These are phyloP conservation scores for Drosophila orena DNA, from an alignment of 1,140 invertebrate genomes.

Conservation along the genomic window DNA sequence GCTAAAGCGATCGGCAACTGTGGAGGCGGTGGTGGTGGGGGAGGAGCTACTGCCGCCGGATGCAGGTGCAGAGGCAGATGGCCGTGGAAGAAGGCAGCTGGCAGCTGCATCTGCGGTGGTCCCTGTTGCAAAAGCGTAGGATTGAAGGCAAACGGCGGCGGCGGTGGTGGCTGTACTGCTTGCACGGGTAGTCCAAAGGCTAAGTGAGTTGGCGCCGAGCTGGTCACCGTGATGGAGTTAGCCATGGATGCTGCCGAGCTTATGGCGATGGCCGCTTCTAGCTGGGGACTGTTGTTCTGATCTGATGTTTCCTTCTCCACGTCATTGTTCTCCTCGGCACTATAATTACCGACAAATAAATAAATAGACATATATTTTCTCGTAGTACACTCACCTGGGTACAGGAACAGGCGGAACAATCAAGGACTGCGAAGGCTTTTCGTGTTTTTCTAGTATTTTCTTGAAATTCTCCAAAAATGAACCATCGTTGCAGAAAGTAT, in stretches of 20 bases:
- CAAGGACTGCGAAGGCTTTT: constrained; percentile 80
- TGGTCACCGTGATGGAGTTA: constrained; percentile 52
- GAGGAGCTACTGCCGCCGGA: constrained; percentile 75
- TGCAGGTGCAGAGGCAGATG: constrained; percentile 65
- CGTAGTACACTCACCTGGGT: constrained; percentile 35
- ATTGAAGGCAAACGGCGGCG: constrained; percentile 84
- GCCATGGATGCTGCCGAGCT: constrained; percentile 46
- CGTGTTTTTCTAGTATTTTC: constrained; percentile 87
- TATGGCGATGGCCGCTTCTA: constrained; percentile 34
- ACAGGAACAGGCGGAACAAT: constrained; percentile 55
- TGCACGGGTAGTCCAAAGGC: constrained; percentile 78
- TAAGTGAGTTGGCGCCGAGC: constrained; percentile 70
- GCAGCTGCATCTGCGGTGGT: constrained; percentile 62
- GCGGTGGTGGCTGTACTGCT: constrained; percentile 68
- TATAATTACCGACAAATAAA: constrained; percentile 1
- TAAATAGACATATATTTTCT: neutral
- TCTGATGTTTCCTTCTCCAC: constrained; percentile 42
- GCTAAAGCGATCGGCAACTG: constrained; percentile 70
- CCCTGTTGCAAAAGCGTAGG: constrained; percentile 77
- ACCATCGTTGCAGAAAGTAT: constrained; percentile 91
- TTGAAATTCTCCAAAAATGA: constrained; percentile 91
- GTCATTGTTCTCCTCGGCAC: constrained; percentile 42
- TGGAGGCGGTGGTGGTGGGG: constrained; percentile 74
- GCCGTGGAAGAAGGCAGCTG: constrained; percentile 65
- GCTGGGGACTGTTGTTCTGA: constrained; percentile 34